Percentiles rank a stretch among this genome's conserved stretches.
phyloP scores from a whole-genome alignment of 2,888 invertebrate species.

The Tineola bisselliella region DNA sequence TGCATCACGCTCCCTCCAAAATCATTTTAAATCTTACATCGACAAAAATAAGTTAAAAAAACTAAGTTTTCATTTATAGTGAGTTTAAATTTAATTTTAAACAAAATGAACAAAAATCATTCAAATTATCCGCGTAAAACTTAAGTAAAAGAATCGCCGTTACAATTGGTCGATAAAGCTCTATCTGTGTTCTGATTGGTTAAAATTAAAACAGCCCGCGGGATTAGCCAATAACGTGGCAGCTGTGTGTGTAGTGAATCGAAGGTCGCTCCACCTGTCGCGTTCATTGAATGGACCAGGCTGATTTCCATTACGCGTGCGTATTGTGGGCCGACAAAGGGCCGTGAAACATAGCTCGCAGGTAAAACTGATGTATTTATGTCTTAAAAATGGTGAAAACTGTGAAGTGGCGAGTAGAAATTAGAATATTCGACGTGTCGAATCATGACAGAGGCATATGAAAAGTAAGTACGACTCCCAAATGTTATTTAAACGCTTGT shows the following conservation, averaged over 20 bases:
- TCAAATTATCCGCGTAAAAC: neutral
- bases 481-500: conserved; percentile 37
- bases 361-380: conserved; percentile 76
- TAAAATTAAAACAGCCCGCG: conserved; percentile 17
- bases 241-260: conserved; percentile 28
- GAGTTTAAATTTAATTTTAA: neutral
- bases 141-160: neutral
- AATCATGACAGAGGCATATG: conserved; percentile 93
- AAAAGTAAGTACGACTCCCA: conserved; percentile 77
- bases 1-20: neutral
- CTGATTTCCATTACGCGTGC: conserved; percentile 59
- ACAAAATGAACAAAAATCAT: neutral
- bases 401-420: conserved; percentile 82
- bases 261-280: conserved; percentile 61
- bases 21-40: neutral
- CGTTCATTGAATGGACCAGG: conserved; percentile 35
- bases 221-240: conserved; percentile 33
- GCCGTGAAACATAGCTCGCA: conserved; percentile 61
- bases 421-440: conserved; percentile 84
- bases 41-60: too few species aligned
- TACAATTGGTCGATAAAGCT: neutral
- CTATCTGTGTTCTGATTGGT: conserved; percentile 34
- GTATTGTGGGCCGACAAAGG: conserved; percentile 66
- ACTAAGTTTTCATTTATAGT: too few species aligned
- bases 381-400: conserved; percentile 86